These are phyloP conservation scores for Koerneria pararmatus DNA, from an alignment of 2,888 invertebrate species.

Conservation along the genomic window DNA sequence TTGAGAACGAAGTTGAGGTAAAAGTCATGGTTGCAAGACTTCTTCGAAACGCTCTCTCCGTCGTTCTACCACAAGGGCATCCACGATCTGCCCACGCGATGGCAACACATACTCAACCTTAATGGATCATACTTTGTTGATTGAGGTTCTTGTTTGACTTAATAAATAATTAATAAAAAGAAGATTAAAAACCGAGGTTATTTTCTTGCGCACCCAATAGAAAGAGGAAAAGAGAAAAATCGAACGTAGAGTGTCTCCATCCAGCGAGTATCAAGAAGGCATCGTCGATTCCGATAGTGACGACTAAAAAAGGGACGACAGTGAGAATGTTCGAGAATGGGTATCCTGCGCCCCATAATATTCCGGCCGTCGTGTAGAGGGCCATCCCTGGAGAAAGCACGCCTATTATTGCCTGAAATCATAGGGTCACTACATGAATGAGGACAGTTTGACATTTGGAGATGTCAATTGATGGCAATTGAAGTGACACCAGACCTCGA, in stretches of 20 bases:
- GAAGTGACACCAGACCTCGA: conserved; percentile 36
- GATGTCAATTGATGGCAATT: background rate
- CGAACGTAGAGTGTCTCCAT: conserved; percentile 54
- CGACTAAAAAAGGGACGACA: conserved; percentile 54
- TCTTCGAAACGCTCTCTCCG: no score
- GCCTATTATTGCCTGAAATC: conserved; percentile 47
- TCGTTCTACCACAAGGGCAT: no score
- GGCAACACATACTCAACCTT: no score
- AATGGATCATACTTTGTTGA: no score
- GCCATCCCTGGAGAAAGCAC: conserved; percentile 56
- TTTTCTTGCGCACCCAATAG: no score
- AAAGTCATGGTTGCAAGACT: no score
- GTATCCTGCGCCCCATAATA: conserved; percentile 44
- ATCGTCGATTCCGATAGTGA: conserved; percentile 57
- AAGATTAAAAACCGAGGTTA: no score
- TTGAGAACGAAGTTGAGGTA: no score
- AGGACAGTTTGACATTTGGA: background rate
- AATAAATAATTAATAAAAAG: no score
- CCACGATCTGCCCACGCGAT: no score
- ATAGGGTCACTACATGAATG: conserved; percentile 1
- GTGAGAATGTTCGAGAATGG: conserved; percentile 57
- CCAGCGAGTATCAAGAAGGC: conserved; percentile 55
- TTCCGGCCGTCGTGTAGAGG: conserved; percentile 49
- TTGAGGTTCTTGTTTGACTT: no score
- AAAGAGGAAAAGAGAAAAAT: background rate